phyloP scores from a whole-genome alignment of 64 coral and sea anemone species.

The Exaiptasia diaphana region DNA sequence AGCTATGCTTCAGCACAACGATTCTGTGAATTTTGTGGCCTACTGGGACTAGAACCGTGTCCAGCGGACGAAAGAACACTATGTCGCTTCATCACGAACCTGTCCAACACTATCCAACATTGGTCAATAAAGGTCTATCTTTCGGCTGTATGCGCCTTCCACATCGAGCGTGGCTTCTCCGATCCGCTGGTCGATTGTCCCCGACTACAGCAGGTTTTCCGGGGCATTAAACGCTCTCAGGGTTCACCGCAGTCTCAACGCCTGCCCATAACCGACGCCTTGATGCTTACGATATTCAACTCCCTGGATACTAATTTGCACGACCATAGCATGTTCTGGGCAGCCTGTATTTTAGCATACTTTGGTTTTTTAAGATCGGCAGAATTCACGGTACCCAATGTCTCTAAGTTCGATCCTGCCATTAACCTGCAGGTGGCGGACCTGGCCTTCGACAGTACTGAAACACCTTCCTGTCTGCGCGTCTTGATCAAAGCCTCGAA shows the following conservation, averaged over 20 bases:
- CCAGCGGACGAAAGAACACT: constrained; percentile 32
- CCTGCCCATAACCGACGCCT: not conserved
- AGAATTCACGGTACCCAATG: constrained; percentile 6
- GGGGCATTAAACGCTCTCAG: constrained; percentile 39
- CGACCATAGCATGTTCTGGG: not conserved
- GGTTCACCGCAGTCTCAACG: not conserved
- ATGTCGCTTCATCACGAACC: not conserved
- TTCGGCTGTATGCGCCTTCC: not conserved
- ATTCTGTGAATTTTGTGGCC: not conserved
- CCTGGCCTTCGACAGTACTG: not conserved
- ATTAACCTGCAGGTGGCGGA: not conserved
- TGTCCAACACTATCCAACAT: not conserved
- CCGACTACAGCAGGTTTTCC: not conserved
- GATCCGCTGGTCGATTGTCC: not conserved
- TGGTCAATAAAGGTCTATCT: constrained; percentile 7
- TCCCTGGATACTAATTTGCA: not conserved
- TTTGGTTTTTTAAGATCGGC: constrained; percentile 24
- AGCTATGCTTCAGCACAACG: constrained; percentile 13
- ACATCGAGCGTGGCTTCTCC: not conserved
- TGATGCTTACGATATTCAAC: not conserved
- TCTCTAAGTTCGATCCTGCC: constrained; percentile 17
- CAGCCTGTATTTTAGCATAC: not conserved
- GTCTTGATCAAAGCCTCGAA: constrained; percentile 39
- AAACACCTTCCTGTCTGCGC: not conserved
- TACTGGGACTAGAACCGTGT: not conserved